A percentile compares a stretch with the other conserved stretches of the same genome.
phyloP scores from a whole-genome alignment of 2,888 invertebrate species.

The Brachylomia viminalis region DNA sequence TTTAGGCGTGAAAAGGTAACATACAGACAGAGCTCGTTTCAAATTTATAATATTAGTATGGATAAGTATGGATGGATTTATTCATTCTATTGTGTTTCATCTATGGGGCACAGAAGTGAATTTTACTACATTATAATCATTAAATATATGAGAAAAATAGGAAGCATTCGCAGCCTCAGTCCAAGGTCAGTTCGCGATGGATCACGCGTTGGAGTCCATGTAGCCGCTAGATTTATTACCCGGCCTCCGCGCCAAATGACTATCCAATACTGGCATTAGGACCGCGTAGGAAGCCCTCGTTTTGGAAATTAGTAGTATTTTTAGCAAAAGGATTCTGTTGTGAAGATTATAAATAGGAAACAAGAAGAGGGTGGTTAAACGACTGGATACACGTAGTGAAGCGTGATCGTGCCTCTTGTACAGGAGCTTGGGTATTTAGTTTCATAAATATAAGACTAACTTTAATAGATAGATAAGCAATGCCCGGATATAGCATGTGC shows the following conservation, averaged over 20 bases:
- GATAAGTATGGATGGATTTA: no score
- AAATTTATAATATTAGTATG: no score
- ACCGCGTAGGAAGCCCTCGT: constrained; percentile 15
- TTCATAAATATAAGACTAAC: no score
- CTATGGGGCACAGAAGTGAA: neutral
- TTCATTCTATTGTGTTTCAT: neutral
- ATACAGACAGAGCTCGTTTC: no score
- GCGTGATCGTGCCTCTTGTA: no score
- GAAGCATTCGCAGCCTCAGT: neutral
- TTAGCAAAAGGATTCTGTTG: neutral
- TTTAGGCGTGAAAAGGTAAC: neutral
- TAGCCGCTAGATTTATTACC: constrained; percentile 48
- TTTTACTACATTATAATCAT: neutral
- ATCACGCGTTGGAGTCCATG: constrained; percentile 21
- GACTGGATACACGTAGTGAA: neutral
- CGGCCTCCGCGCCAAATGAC: constrained; percentile 29
- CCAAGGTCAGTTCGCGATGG: constrained; percentile 21
- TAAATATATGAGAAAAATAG: neutral
- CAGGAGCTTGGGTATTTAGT: neutral
- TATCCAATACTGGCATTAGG: constrained; percentile 40
- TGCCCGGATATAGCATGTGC: no score
- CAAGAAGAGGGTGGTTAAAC: neutral
- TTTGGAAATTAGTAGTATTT: neutral
- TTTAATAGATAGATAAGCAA: no score
- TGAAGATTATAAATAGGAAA: neutral